Percentiles rank a stretch among this genome's conserved stretches.
Evolutionary conservation across 2,797 vertebrate species (phyloP).

Genomic region (Margarornis squamiger): DNA sequence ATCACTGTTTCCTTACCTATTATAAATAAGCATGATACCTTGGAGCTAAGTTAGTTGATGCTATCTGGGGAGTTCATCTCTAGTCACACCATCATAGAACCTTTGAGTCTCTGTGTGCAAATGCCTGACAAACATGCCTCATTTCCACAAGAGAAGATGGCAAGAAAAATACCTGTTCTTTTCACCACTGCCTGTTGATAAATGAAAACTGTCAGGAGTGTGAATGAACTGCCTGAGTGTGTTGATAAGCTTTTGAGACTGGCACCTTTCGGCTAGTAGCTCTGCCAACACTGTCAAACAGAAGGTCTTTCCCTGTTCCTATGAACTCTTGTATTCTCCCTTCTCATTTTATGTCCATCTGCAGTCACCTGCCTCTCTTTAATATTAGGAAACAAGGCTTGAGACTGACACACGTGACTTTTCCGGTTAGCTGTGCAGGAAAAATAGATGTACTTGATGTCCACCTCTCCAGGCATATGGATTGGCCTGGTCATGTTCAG

Average conservation of each 20-base stretch:
- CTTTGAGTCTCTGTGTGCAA: background rate
- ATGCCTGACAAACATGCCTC: background rate
- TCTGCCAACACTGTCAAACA: background rate
- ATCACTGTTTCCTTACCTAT: background rate
- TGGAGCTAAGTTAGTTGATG: background rate
- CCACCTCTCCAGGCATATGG: background rate
- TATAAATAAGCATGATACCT: background rate
- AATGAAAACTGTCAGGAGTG: background rate
- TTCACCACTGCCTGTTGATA: background rate
- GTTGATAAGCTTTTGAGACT: background rate
- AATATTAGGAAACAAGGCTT: background rate
- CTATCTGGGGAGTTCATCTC: background rate
- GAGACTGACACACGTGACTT: background rate
- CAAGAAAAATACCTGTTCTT: background rate
- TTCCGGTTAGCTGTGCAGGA: background rate
- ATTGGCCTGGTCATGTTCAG: background rate
- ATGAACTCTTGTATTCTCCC: background rate
- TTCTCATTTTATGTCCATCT: background rate
- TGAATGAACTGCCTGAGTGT: background rate
- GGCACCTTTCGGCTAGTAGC: background rate
- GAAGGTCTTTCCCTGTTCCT: background rate
- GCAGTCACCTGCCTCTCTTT: background rate
- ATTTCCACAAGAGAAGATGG: background rate
- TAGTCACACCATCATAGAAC: background rate
- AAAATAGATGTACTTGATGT: background rate